phyloP scores from a whole-genome alignment of 2,113 vertebrate genomes.

The Malaclemys terrapin region DNA sequence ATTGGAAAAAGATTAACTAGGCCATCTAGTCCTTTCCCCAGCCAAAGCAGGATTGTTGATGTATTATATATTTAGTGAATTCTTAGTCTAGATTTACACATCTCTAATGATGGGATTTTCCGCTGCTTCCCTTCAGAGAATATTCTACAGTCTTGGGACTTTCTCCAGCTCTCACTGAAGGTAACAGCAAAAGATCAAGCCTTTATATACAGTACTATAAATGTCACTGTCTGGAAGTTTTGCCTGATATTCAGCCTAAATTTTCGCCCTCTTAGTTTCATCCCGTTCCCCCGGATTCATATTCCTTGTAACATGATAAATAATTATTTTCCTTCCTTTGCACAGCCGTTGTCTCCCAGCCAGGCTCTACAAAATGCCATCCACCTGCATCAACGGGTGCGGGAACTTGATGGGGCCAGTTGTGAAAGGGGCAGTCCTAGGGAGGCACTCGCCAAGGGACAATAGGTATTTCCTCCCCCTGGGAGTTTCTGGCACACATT shows the following conservation, averaged over 20 bases:
- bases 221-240: not conserved
- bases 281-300: not conserved
- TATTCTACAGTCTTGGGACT: not conserved
- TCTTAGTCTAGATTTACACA: not conserved
- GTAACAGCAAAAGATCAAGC: not conserved
- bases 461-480: no score
- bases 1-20: not conserved
- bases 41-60: not conserved
- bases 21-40: not conserved
- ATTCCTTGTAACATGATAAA: not conserved
- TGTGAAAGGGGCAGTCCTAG: not conserved
- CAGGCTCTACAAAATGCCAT: not conserved
- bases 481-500: no score
- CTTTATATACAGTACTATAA: not conserved
- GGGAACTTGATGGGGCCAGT: not conserved
- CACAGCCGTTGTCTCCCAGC: not conserved
- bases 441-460: no score
- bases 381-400: not conserved
- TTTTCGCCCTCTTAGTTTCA: not conserved
- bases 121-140: not conserved
- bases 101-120: not conserved
- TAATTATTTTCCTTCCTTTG: not conserved
- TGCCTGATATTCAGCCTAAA: not conserved
- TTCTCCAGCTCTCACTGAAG: not conserved
- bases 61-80: not conserved